Evolutionary conservation across 2,888 invertebrate genomes (phyloP), one percentile per base, ranked within the genome.

Genomic region (Eustalomyia histrio): DNA sequence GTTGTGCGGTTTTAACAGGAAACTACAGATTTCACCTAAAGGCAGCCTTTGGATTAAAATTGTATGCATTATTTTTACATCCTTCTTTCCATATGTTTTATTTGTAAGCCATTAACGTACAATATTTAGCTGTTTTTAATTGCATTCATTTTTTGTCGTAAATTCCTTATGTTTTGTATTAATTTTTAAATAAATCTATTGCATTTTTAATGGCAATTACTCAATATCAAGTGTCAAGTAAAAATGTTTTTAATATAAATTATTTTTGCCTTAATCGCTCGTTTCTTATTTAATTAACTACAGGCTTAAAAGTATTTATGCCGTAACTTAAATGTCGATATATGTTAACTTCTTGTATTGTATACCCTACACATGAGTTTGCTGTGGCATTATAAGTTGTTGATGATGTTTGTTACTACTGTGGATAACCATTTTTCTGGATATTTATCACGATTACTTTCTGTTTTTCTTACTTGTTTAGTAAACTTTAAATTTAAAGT

Each of bases 191-290:
- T 47, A 47, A 47, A 47, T 47, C n/a, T 47, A 47, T n/a, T 47
- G 43, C 43, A 47, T 47, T 47, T 47, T 47, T n/a, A 1, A 47
- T 14, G n/a, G 43, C 57, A 64, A 71, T 33, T 64, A 76, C 64
- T 69, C 68, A 55, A 53, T 61, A 68, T 63, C 47, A 63, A 63
- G 33, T 68, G 68, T 76, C 68, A 76, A 55, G 57, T 33, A 57
- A 50, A 69, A 76, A 69, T 29, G 24, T 53, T 53, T 47, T 47
- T n/a, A 47, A 47, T n/a, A 47, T 47, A 47, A 47, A 47, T 47
- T 47, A 47, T n/a, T n/a, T 47, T 47, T 47, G 10, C 12, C 14
- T 47, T 47, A 47, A 47, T 47, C 43, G 43, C 5, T 7, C 43
- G 43, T 47, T 47, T 39, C 6, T 14, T 47, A n/a, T n/a, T 47